Percentiles rank a stretch among this genome's conserved stretches.
phyloP scores from a whole-genome alignment of 2,113 vertebrate genomes.

The Ariopsis seemanni region DNA sequence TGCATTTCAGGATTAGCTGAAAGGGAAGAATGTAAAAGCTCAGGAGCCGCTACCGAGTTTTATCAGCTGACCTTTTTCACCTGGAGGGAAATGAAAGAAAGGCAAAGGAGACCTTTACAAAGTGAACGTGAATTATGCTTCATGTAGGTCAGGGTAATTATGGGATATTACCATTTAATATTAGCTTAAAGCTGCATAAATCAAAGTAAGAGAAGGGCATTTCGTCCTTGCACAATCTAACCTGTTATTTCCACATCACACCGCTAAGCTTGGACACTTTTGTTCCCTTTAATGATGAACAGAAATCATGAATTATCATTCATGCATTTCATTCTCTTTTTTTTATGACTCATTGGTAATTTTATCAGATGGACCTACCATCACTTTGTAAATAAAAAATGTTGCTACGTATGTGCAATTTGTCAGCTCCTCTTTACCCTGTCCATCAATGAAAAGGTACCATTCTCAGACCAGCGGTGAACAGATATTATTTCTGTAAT shows the following conservation, averaged over 20 bases:
- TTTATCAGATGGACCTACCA: neutral
- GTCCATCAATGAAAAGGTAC: neutral
- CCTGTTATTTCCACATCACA: conserved; percentile 18
- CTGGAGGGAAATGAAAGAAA: conserved; percentile 36
- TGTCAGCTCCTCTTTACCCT: neutral
- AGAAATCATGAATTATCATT: conserved; percentile 19
- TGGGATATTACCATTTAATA: conserved; percentile 45
- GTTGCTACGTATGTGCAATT: neutral
- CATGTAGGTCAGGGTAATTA: conserved; percentile 56
- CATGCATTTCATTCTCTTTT: neutral
- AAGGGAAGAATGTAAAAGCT: conserved; percentile 20
- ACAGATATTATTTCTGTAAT: neutral
- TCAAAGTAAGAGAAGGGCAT: conserved; percentile 42
- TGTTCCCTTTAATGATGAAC: conserved; percentile 9
- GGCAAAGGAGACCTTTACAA: conserved; percentile 36
- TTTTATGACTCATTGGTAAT: neutral
- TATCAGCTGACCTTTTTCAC: conserved; percentile 48
- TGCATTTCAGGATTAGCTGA: conserved; percentile 28
- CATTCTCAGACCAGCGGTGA: neutral
- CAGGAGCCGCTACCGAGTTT: neutral
- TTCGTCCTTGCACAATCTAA: conserved; percentile 38
- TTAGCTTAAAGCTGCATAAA: conserved; percentile 49
- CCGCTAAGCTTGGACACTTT: conserved; percentile 6
- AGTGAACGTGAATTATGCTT: conserved; percentile 49
- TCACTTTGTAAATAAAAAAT: neutral